Percentiles rank a stretch among this genome's conserved stretches.
Evolutionary conservation across 2,113 vertebrate species (phyloP).

Genomic region (Dendropsophus ebraccatus): DNA sequence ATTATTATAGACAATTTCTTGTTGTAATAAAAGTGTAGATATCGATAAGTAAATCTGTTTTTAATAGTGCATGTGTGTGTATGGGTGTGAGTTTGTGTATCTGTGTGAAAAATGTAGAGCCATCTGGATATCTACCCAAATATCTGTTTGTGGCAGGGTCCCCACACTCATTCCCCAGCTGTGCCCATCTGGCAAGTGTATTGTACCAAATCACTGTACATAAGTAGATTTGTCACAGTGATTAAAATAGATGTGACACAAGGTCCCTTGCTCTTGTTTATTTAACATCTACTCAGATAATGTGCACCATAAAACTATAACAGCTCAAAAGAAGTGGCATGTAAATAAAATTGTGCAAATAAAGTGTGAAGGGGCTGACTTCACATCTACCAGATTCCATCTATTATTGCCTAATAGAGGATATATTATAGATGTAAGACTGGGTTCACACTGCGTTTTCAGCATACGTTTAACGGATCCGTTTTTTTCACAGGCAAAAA

Average conservation of each 20-base stretch:
- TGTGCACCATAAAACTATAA: not conserved
- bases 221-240: slow-evolving; percentile 29
- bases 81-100: not conserved
- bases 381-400: not conserved
- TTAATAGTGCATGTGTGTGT: not conserved
- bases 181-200: slow-evolving; percentile 45
- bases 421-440: not conserved
- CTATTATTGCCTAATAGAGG: not conserved
- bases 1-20: too few species aligned
- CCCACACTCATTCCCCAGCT: slow-evolving; percentile 32
- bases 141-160: slow-evolving; percentile 12
- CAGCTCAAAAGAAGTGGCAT: not conserved
- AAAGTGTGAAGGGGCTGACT: not conserved
- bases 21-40: not conserved
- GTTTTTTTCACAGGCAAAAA: too few species aligned
- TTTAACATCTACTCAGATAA: not conserved
- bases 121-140: slow-evolving; percentile 37
- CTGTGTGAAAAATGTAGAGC: slow-evolving; percentile 6
- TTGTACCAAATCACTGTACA: slow-evolving; percentile 5
- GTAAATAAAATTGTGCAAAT: not conserved
- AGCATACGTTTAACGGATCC: too few species aligned
- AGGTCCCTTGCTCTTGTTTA: not conserved
- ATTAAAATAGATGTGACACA: slow-evolving; percentile 11
- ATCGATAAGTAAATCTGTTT: not conserved
- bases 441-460: too few species aligned